These are phyloP conservation scores for Callopanchax toddi DNA, from an alignment of 2,113 vertebrate species.

Conservation along the genomic window DNA sequence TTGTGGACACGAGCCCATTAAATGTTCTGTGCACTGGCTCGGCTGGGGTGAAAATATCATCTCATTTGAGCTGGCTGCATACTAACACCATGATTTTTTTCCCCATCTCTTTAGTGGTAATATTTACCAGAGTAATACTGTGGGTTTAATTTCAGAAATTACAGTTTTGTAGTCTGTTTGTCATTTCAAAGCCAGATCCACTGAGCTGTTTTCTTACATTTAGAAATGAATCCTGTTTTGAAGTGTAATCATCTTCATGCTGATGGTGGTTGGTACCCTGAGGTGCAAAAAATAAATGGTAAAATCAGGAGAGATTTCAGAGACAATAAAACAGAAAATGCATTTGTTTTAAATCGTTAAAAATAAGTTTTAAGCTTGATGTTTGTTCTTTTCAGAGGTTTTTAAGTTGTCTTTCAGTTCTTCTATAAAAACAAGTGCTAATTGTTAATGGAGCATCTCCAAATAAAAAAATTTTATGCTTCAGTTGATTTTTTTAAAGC, in stretches of 20 bases:
- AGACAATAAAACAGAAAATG: neutral
- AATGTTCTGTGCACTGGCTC: conserved; percentile 46
- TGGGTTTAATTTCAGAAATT: neutral
- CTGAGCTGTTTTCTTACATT: neutral
- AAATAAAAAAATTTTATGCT: too few relatives aligned
- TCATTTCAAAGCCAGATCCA: conserved; percentile 1
- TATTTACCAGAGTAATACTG: neutral
- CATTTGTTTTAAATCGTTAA: neutral
- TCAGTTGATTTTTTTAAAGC: too few relatives aligned
- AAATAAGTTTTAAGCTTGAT: too few relatives aligned
- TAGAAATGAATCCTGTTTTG: neutral
- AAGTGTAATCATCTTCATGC: neutral
- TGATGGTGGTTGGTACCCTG: neutral
- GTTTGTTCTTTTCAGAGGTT: too few relatives aligned
- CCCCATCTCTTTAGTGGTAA: conserved; percentile 24
- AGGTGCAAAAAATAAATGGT: neutral
- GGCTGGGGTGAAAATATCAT: conserved; percentile 47
- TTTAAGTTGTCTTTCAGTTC: too few relatives aligned
- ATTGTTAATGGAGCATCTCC: too few relatives aligned
- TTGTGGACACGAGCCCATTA: conserved; percentile 48
- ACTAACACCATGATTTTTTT: conserved; percentile 16
- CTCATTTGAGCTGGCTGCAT: conserved; percentile 44
- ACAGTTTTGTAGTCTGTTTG: neutral
- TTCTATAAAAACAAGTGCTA: too few relatives aligned
- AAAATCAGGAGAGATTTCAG: neutral